Evolutionary conservation across 1,140 invertebrate genomes (phyloP).

Genomic region (Bombus affinis): DNA sequence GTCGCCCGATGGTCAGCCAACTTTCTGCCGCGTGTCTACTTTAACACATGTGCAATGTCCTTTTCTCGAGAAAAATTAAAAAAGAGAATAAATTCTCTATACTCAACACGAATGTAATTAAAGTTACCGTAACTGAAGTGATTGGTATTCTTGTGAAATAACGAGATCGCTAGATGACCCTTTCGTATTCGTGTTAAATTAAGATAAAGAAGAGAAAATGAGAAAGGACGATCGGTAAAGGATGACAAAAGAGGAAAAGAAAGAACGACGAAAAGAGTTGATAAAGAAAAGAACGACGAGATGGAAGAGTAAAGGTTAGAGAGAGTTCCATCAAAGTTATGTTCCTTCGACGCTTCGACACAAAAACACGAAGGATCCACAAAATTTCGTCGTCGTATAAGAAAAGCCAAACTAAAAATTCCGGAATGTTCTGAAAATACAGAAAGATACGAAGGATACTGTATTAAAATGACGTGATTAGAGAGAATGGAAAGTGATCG

Average conservation of each 20-base stretch:
- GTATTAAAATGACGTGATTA: no score
- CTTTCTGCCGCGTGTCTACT: neutral
- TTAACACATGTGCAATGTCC: neutral
- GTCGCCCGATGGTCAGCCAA: slow-evolving; percentile 22
- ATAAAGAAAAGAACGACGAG: neutral
- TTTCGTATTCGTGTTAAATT: neutral
- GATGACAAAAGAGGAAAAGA: neutral
- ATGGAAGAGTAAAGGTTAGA: neutral
- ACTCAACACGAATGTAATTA: neutral
- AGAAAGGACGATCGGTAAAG: neutral
- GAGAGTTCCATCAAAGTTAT: neutral
- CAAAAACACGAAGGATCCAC: neutral
- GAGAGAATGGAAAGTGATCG: neutral
- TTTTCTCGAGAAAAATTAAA: neutral
- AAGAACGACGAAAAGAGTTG: no score
- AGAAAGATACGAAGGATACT: no score
- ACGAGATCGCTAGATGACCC: neutral
- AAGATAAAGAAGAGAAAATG: neutral
- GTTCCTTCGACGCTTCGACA: neutral
- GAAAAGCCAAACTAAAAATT: neutral
- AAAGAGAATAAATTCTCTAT: neutral
- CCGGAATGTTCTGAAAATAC: neutral
- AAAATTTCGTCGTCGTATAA: neutral
- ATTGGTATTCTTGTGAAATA: neutral
- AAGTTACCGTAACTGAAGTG: neutral